Evolutionary conservation across 2,113 vertebrate genomes (phyloP).

Genomic region (Pleuronectes platessa): DNA sequence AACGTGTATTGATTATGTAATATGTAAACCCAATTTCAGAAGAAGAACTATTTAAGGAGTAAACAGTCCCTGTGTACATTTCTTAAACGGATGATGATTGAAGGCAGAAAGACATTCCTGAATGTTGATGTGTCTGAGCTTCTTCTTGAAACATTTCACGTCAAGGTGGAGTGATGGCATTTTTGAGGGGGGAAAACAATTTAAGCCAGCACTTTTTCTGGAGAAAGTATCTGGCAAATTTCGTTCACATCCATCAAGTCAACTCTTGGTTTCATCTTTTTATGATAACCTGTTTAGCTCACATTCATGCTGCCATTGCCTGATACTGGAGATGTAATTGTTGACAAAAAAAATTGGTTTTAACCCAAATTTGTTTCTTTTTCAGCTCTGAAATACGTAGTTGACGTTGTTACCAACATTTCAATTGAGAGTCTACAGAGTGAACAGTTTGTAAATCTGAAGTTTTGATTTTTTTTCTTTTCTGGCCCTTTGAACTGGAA

Average conservation of each 20-base stretch:
- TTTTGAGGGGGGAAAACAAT: neutral
- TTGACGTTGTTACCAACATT: slow-evolving; percentile 29
- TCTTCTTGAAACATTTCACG: slow-evolving; percentile 15
- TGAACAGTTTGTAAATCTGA: slow-evolving; percentile 32
- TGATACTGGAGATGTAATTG: slow-evolving; percentile 33
- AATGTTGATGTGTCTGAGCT: slow-evolving; percentile 43
- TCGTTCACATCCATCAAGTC: slow-evolving; percentile 13
- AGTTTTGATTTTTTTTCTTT: slow-evolving; percentile 26
- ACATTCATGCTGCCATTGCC: slow-evolving; percentile 24
- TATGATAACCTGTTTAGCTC: slow-evolving; percentile 13
- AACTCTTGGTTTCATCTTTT: slow-evolving; percentile 8
- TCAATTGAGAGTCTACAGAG: slow-evolving; percentile 13
- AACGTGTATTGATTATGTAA: slow-evolving; percentile 3
- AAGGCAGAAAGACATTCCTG: slow-evolving; percentile 73
- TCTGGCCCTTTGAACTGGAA: slow-evolving; percentile 60
- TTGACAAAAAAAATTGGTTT: slow-evolving; percentile 21
- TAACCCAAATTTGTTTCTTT: slow-evolving; percentile 27
- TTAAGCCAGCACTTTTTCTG: slow-evolving; percentile 3
- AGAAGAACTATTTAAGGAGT: slow-evolving; percentile 29
- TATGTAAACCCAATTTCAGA: slow-evolving; percentile 32
- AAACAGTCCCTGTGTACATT: slow-evolving; percentile 23
- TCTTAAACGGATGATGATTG: slow-evolving; percentile 12
- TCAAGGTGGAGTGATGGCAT: slow-evolving; percentile 13
- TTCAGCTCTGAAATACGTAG: slow-evolving; percentile 2
- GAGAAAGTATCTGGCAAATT: slow-evolving; percentile 1